Evolutionary conservation across 2,888 invertebrate species (phyloP).

Genomic region (Drosophila differens): DNA sequence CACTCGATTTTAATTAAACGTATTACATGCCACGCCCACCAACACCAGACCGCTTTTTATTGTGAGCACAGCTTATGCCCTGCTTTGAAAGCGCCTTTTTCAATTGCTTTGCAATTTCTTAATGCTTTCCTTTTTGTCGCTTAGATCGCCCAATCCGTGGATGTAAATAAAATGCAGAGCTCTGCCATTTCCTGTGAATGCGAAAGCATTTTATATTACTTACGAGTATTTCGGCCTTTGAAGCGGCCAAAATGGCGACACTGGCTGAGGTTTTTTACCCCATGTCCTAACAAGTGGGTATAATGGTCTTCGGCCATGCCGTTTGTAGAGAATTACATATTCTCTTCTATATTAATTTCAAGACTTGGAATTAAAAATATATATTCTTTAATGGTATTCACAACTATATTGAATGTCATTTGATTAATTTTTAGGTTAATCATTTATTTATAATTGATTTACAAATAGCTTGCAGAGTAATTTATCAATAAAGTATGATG

Average conservation of each 20-base stretch:
- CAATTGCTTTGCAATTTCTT: slow-evolving; percentile 77
- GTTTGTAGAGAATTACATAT: not conserved
- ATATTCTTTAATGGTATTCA: not conserved
- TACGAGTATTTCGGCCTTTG: slow-evolving; percentile 66
- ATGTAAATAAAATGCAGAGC: slow-evolving; percentile 76
- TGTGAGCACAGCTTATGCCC: slow-evolving; percentile 1
- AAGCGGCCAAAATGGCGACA: slow-evolving; percentile 48
- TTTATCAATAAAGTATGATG: not conserved
- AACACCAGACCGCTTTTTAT: not conserved
- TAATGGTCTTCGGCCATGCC: not conserved
- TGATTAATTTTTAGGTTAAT: not conserved
- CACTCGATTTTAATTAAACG: slow-evolving; percentile 75
- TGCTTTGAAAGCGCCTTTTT: slow-evolving; percentile 61
- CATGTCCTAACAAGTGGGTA: not conserved
- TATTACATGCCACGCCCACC: slow-evolving; percentile 35
- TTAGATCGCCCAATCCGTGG: slow-evolving; percentile 46
- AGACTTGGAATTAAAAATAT: not conserved
- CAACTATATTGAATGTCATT: not conserved
- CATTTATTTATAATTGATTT: not conserved
- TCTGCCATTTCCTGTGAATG: slow-evolving; percentile 70
- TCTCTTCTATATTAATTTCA: not conserved
- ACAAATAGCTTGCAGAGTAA: not conserved
- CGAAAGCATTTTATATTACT: slow-evolving; percentile 73
- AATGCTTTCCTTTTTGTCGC: slow-evolving; percentile 56
- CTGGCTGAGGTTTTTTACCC: slow-evolving; percentile 6